A percentile compares a stretch with the other conserved stretches of the same genome.
These are phyloP conservation scores for Gastrophryne carolinensis DNA, from an alignment of 2,797 vertebrate genomes.

Conservation along the genomic window DNA sequence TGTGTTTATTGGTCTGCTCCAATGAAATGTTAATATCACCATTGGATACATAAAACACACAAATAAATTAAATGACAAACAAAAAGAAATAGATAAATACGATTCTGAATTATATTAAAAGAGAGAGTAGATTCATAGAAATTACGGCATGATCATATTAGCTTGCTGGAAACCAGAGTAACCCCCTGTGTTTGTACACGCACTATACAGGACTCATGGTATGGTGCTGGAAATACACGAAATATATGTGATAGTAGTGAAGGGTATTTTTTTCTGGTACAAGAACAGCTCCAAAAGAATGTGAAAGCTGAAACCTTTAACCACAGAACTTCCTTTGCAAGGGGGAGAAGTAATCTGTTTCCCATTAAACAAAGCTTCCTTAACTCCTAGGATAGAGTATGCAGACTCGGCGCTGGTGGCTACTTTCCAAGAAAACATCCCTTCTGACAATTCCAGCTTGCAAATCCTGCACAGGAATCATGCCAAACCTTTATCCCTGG, in stretches of 20 bases:
- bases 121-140: not conserved
- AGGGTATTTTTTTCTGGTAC: conserved; percentile 49
- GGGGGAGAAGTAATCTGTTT: conserved; percentile 72
- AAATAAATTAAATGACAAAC: conserved; percentile 14
- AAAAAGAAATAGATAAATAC: not conserved
- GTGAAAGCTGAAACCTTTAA: conserved; percentile 77
- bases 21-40: not conserved
- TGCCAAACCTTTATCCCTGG: conserved; percentile 22
- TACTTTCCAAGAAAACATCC: conserved; percentile 49
- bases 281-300: conserved; percentile 63
- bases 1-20: no score
- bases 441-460: conserved; percentile 49
- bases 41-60: conserved; percentile 23
- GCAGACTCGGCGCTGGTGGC: conserved; percentile 62
- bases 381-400: conserved; percentile 76
- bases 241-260: conserved; percentile 49
- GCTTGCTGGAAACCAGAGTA: not conserved
- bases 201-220: conserved; percentile 42
- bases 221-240: conserved; percentile 35
- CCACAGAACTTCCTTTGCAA: conserved; percentile 67
- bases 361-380: conserved; percentile 74
- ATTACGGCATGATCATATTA: conserved; percentile 3
- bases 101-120: not conserved
- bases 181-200: conserved; percentile 10
- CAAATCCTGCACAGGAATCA: conserved; percentile 33